phyloP scores from a whole-genome alignment of 2,888 invertebrate species.

The Pollenia angustigena region DNA sequence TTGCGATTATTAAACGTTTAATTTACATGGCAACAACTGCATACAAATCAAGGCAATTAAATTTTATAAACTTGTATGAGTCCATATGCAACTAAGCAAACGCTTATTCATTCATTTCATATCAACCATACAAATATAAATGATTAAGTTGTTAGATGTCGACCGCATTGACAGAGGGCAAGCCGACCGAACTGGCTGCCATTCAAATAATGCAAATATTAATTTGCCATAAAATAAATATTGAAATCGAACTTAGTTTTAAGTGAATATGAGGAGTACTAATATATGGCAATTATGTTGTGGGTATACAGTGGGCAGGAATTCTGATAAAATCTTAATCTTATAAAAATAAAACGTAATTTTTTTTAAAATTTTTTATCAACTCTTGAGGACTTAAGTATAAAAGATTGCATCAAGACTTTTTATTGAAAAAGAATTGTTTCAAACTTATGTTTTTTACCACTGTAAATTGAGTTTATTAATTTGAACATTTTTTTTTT shows the following conservation, averaged over 20 bases:
- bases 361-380: too few species aligned
- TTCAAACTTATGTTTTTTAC: neutral
- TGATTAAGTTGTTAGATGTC: conserved; percentile 58
- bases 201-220: conserved; percentile 50
- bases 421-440: too few species aligned
- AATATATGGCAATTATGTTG: neutral
- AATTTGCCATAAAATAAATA: conserved; percentile 58
- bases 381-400: too few species aligned
- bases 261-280: neutral
- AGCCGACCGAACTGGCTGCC: conserved; percentile 1
- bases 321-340: too few species aligned
- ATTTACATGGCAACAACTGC: conserved; percentile 61
- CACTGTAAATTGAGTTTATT: neutral
- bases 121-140: neutral
- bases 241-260: conserved; percentile 5
- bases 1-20: conserved; percentile 65
- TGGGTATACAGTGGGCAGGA: neutral
- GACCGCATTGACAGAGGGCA: conserved; percentile 57
- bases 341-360: neutral
- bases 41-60: conserved; percentile 65
- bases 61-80: conserved; percentile 39
- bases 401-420: too few species aligned
- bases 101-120: neutral
- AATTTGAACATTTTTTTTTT: neutral
- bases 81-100: neutral